These are phyloP conservation scores for Salvelinus namaycush DNA, from an alignment of 2,113 vertebrate genomes.

Conservation along the genomic window DNA sequence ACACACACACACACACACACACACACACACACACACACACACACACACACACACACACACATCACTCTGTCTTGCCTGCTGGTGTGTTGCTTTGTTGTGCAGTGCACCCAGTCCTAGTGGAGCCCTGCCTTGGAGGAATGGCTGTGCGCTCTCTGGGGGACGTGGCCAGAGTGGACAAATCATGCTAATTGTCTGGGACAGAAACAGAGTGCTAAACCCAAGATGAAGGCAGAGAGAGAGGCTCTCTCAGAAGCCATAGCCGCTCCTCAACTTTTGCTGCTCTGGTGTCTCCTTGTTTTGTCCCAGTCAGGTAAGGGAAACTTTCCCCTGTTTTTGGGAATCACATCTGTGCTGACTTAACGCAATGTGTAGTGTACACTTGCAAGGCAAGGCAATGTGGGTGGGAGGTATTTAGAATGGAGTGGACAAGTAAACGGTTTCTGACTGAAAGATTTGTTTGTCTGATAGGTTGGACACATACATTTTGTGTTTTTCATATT, in stretches of 20 bases:
- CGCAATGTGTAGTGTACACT: neutral
- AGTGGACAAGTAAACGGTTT: neutral
- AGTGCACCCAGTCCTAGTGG: slow-evolving; percentile 75
- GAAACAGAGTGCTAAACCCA: slow-evolving; percentile 77
- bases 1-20: slow-evolving; percentile 38
- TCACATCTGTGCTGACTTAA: neutral
- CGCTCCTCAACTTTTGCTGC: slow-evolving; percentile 58
- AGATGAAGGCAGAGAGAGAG: slow-evolving; percentile 84
- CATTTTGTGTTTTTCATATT: neutral
- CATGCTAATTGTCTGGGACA: slow-evolving; percentile 81
- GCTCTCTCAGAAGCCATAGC: slow-evolving; percentile 65
- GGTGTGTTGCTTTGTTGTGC: slow-evolving; percentile 44
- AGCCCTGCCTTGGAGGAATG: slow-evolving; percentile 70
- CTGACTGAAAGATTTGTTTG: neutral
- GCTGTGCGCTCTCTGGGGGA: slow-evolving; percentile 79
- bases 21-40: slow-evolving; percentile 38
- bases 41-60: slow-evolving; percentile 39
- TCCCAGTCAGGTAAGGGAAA: slow-evolving; percentile 78
- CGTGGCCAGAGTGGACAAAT: slow-evolving; percentile 81
- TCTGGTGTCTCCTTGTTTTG: slow-evolving; percentile 70
- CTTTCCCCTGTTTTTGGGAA: neutral
- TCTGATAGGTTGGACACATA: neutral
- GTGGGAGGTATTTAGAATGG: neutral
- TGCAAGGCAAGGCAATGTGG: neutral
- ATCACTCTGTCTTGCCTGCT: slow-evolving; percentile 26